Percentiles rank a stretch among this genome's conserved stretches.
Evolutionary conservation across 2,888 invertebrate species (phyloP).

Genomic region (Leptopilina drosophilae): DNA sequence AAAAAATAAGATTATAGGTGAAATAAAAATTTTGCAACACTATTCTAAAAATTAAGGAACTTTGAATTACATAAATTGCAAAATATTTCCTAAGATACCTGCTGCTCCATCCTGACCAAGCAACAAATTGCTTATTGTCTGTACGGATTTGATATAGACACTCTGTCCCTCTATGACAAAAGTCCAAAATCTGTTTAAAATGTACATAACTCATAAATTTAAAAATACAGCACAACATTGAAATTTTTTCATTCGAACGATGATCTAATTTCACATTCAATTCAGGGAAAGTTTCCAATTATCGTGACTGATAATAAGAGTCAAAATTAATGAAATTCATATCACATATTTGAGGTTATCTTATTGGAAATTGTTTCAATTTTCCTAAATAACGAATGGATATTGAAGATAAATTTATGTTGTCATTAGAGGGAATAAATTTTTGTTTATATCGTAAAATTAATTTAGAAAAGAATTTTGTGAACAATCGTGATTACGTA

Average conservation of each 20-base stretch:
- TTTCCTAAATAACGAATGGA: too few relatives aligned
- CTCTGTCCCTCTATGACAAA: constrained; percentile 62
- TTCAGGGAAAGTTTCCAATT: too few relatives aligned
- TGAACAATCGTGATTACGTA: too few relatives aligned
- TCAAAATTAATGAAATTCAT: too few relatives aligned
- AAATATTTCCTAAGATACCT: constrained; percentile 59
- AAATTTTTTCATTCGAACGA: too few relatives aligned
- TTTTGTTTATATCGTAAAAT: too few relatives aligned
- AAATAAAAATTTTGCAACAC: background rate
- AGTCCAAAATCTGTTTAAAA: constrained; percentile 40
- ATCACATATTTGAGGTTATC: background rate
- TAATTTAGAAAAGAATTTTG: too few relatives aligned
- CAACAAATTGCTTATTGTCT: constrained; percentile 58
- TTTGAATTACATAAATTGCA: constrained; percentile 51
- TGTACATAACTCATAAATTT: background rate
- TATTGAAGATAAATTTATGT: too few relatives aligned
- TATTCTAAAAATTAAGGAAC: constrained; percentile 30
- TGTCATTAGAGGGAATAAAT: too few relatives aligned
- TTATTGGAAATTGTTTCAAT: too few relatives aligned
- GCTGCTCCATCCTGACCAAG: constrained; percentile 66
- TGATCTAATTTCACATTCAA: too few relatives aligned
- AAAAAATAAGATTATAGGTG: background rate
- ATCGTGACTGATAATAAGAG: too few relatives aligned
- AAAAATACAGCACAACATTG: background rate
- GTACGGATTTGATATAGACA: constrained; percentile 56